A percentile compares a stretch with the other conserved stretches of the same genome.
phyloP scores from a whole-genome alignment of 2,797 vertebrate genomes.

The Chelmon rostratus region DNA sequence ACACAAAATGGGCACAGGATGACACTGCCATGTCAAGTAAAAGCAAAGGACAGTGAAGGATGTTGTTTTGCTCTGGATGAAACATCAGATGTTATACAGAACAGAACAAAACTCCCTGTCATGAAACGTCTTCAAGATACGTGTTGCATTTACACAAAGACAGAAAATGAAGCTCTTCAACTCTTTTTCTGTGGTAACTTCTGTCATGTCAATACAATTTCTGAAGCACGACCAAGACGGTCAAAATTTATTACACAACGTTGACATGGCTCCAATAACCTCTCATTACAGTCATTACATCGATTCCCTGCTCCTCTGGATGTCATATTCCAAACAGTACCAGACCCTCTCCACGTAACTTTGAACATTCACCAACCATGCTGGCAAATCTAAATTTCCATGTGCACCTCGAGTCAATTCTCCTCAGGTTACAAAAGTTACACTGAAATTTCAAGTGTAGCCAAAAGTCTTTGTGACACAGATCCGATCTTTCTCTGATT shows the following conservation, averaged over 20 bases:
- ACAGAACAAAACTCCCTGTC: constrained; percentile 61
- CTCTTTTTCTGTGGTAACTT: constrained; percentile 30
- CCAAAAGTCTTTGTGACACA: constrained; percentile 46
- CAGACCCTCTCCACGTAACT: neutral
- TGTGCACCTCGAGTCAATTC: neutral
- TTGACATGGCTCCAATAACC: constrained; percentile 19
- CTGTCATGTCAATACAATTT: constrained; percentile 29
- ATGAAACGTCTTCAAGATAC: constrained; percentile 42
- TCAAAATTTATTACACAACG: constrained; percentile 15
- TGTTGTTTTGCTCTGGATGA: constrained; percentile 62
- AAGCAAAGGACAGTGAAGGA: constrained; percentile 61
- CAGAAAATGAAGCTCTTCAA: constrained; percentile 53
- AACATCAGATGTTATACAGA: constrained; percentile 65
- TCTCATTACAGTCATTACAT: constrained; percentile 4
- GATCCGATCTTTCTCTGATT: constrained; percentile 57
- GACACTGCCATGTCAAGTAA: constrained; percentile 55
- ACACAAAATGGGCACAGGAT: constrained; percentile 69
- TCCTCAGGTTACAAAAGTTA: constrained; percentile 33
- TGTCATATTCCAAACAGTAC: neutral
- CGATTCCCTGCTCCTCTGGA: constrained; percentile 1
- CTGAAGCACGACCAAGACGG: constrained; percentile 11
- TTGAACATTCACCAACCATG: constrained; percentile 23
- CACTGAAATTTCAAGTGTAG: constrained; percentile 44
- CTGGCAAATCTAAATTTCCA: constrained; percentile 27
- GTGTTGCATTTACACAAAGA: constrained; percentile 59